Conservation (phyloP, 2,113 vertebrate genomes). For the Notechis scutatus region DNA sequence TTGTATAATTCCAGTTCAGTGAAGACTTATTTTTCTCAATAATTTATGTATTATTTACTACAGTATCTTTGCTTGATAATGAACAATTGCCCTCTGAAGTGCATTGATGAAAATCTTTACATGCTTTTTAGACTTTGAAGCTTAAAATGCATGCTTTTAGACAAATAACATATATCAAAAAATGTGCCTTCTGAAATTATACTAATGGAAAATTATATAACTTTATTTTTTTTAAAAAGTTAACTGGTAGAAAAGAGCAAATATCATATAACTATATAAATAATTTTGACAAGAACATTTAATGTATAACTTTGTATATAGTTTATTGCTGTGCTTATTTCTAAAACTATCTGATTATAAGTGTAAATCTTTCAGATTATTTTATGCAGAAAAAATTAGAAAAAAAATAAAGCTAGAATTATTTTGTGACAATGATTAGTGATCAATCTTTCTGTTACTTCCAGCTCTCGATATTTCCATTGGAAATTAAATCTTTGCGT, state of each 20-base stretch:
- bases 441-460: constrained; percentile 39
- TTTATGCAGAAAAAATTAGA: neutral
- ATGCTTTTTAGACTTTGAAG: neutral
- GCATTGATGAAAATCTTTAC: neutral
- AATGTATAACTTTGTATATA: neutral
- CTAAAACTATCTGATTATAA: neutral
- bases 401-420: neutral
- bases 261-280: neutral
- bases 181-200: constrained; percentile 8
- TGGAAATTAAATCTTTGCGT: constrained; percentile 98
- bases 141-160: neutral
- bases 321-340: neutral
- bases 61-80: neutral
- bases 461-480: constrained; percentile 96
- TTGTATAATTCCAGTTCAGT: neutral
- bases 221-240: neutral
- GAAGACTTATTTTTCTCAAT: neutral
- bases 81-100: neutral
- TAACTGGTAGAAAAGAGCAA: neutral
- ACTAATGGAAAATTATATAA: neutral
- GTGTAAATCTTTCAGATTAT: neutral
- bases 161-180: constrained; percentile 9
- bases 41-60: neutral
- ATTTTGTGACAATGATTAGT: neutral
- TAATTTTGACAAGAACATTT: neutral